These are phyloP conservation scores for Catocala nupta DNA, from an alignment of 2,888 invertebrate species.

Conservation along the genomic window DNA sequence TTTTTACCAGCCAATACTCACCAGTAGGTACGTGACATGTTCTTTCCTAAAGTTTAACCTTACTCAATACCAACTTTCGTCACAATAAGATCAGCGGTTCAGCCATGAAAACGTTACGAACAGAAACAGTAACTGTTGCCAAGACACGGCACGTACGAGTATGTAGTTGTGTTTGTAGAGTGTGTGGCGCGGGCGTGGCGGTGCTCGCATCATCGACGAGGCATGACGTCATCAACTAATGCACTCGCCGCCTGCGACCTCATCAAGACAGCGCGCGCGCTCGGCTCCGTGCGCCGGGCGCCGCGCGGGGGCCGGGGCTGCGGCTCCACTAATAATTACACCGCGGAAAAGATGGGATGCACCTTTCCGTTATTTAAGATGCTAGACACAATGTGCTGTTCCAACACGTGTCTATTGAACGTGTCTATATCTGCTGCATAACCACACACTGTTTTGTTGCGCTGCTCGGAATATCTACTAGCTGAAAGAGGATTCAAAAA, in stretches of 20 bases:
- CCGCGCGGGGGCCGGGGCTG: constrained; percentile 23
- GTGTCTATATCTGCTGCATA: constrained; percentile 27
- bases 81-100: too few relatives aligned
- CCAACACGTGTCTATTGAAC: constrained; percentile 45
- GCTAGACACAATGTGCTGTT: constrained; percentile 64
- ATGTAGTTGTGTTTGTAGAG: too few relatives aligned
- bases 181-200: not conserved
- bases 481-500: too few relatives aligned
- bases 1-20: too few relatives aligned
- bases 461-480: too few relatives aligned
- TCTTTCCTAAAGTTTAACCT: too few relatives aligned
- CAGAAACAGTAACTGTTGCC: too few relatives aligned
- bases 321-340: constrained; percentile 76
- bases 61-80: too few relatives aligned
- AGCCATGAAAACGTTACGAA: too few relatives aligned
- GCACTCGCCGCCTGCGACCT: constrained; percentile 71
- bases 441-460: not conserved
- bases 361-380: constrained; percentile 77
- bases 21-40: too few relatives aligned
- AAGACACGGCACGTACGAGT: too few relatives aligned
- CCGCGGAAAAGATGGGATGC: constrained; percentile 74
- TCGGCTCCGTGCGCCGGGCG: constrained; percentile 30
- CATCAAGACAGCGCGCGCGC: constrained; percentile 60
- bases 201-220: constrained; percentile 46
- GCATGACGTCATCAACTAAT: constrained; percentile 82